Percentiles rank a stretch among this genome's conserved stretches.
Conservation (phyloP, 2,888 invertebrate species). For the Clitarchus hookeri region DNA sequence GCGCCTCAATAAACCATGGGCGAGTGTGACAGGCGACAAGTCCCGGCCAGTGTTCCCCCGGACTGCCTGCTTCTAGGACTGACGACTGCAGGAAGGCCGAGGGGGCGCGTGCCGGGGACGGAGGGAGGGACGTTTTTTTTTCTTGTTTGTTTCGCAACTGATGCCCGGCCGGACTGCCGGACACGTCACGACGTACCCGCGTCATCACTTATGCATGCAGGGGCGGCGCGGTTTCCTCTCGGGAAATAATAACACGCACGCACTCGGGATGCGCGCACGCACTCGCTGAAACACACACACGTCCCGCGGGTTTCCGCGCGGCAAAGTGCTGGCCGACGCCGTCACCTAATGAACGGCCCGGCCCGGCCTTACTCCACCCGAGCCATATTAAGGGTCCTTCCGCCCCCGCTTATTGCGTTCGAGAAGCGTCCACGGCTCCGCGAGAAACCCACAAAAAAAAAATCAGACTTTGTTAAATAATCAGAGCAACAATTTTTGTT, state of each 20-base stretch:
- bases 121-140: neutral
- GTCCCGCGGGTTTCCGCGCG: neutral
- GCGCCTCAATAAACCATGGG: neutral
- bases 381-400: too few relatives aligned
- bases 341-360: too few relatives aligned
- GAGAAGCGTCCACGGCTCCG: too few relatives aligned
- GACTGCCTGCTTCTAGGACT: neutral
- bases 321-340: neutral
- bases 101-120: neutral
- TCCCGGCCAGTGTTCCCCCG: neutral
- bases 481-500: too few relatives aligned
- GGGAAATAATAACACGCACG: neutral
- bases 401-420: too few relatives aligned
- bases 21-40: neutral
- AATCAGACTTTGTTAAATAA: too few relatives aligned
- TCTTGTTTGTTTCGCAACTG: neutral
- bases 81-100: too few relatives aligned
- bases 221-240: neutral
- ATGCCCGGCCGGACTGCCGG: neutral
- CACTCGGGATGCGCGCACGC: too few relatives aligned
- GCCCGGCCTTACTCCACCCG: too few relatives aligned
- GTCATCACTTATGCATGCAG: neutral
- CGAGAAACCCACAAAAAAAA: too few relatives aligned
- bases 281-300: too few relatives aligned
- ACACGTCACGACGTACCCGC: neutral